A percentile compares a stretch with the other conserved stretches of the same genome.
Evolutionary conservation across 2,797 vertebrate species (phyloP).

Genomic region (Tympanoctomys barrerae): DNA sequence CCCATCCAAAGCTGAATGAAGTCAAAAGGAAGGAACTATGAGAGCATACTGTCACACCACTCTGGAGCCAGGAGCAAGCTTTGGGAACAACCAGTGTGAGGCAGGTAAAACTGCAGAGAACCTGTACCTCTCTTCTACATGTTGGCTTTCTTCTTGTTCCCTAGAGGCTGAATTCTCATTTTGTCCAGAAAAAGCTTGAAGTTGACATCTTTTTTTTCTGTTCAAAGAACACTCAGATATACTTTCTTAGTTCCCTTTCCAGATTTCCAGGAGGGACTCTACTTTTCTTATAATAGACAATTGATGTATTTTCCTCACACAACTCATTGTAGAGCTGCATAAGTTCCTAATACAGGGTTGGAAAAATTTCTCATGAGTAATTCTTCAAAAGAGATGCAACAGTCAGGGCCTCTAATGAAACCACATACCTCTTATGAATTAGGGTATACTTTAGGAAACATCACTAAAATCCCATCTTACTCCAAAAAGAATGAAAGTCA

Average conservation of each 20-base stretch:
- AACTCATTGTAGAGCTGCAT: not conserved
- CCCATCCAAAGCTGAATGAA: not conserved
- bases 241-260: constrained; percentile 52
- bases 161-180: not conserved
- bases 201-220: not conserved
- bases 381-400: not conserved
- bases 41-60: not conserved
- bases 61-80: not conserved
- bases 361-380: not conserved
- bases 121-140: not conserved
- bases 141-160: not conserved
- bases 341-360: not conserved
- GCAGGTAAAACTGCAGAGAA: not conserved
- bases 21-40: not conserved
- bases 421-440: not conserved
- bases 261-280: not conserved
- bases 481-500: not conserved
- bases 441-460: not conserved
- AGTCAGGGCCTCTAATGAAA: not conserved
- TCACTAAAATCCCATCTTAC: not conserved
- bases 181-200: not conserved
- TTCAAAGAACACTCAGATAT: constrained; percentile 21
- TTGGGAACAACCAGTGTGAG: not conserved
- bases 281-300: not conserved
- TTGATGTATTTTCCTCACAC: not conserved